A percentile compares a stretch with the other conserved stretches of the same genome.
Conservation (phyloP, 2,797 vertebrate genomes). For the Erethizon dorsatum region DNA sequence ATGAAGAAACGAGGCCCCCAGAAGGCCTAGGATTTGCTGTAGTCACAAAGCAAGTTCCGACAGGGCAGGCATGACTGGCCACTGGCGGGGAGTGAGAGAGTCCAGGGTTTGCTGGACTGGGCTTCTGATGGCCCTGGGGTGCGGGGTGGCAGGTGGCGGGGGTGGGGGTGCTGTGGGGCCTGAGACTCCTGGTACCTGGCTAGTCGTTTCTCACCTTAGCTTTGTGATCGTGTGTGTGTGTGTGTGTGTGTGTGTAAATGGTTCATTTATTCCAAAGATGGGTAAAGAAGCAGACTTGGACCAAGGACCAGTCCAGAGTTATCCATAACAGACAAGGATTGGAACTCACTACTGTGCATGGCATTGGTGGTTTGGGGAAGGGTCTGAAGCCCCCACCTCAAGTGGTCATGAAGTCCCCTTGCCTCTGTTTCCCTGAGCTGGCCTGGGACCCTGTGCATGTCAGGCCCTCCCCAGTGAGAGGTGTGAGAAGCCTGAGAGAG, state of each 20-base stretch:
- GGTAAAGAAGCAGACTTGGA: neutral
- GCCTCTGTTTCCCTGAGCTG: neutral
- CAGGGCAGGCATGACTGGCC: neutral
- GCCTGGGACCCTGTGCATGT: neutral
- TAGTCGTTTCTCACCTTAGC: neutral
- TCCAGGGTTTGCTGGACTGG: neutral
- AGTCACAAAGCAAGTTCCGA: neutral
- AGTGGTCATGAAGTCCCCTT: too few species aligned
- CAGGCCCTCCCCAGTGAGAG: neutral
- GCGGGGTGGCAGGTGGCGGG: rapidly evolving
- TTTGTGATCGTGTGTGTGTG: neutral
- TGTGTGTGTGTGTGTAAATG: neutral
- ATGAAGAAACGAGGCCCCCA: neutral
- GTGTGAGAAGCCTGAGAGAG: neutral
- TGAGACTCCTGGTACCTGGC: rapidly evolving
- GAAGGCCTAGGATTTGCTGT: neutral
- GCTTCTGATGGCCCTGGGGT: neutral
- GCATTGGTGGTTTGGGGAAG: too few species aligned
- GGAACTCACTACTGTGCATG: neutral
- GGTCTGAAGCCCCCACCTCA: neutral
- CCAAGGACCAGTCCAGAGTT: neutral
- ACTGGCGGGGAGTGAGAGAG: rapidly evolving
- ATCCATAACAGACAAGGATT: neutral
- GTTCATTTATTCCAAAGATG: slow-evolving; percentile 8
- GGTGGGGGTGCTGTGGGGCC: neutral